Conservation (phyloP, 2,888 invertebrate genomes). For the Antitype chi region DNA sequence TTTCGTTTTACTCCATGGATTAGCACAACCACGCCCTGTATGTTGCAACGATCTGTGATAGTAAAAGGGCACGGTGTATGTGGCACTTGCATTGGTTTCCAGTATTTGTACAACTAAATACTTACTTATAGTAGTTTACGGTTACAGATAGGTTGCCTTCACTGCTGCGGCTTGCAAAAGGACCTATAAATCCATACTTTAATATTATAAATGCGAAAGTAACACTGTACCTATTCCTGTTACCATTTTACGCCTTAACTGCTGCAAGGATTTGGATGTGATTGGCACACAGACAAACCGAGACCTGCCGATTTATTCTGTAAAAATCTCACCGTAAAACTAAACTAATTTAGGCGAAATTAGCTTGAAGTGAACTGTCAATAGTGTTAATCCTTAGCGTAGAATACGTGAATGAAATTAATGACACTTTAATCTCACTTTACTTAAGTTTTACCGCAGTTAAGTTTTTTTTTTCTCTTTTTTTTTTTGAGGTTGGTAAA, state of each 20-base stretch:
- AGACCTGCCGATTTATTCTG: neutral
- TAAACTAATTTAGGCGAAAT: too few species aligned
- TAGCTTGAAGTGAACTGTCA: too few species aligned
- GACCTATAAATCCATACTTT: neutral
- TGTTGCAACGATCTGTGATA: conserved; percentile 53
- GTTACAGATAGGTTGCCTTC: neutral
- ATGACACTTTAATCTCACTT: too few species aligned
- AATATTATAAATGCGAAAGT: neutral
- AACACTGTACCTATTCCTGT: neutral
- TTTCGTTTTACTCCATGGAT: conserved; percentile 14
- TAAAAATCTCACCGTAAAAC: too few species aligned
- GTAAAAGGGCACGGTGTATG: conserved; percentile 45
- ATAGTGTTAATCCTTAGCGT: too few species aligned
- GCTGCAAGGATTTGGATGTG: neutral
- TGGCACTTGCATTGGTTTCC: conserved; percentile 27
- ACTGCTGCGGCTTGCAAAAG: neutral
- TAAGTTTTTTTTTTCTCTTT: too few species aligned
- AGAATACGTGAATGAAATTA: too few species aligned
- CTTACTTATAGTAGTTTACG: neutral
- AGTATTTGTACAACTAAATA: conserved; percentile 39
- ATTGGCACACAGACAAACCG: neutral
- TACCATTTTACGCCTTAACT: neutral
- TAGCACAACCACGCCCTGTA: conserved; percentile 49
- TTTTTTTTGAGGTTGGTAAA: too few species aligned
- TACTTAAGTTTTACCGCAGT: too few species aligned